Conservation (phyloP, 1,140 invertebrate species). For the Saxidomus purpurata region DNA sequence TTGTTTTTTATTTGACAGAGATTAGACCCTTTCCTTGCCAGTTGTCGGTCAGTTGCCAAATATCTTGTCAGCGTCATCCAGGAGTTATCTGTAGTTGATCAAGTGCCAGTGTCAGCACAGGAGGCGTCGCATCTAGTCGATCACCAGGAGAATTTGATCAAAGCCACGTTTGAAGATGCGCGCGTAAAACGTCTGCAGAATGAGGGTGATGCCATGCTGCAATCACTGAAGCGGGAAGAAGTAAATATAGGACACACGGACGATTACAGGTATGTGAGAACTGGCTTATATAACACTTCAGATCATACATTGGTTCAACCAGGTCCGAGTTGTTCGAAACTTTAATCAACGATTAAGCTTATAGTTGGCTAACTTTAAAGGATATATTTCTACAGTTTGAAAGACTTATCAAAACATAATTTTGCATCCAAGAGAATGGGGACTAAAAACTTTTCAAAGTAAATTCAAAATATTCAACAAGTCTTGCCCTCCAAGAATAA, state of each 20-base stretch:
- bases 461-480: too few species aligned
- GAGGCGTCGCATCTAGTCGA: slow-evolving; percentile 79
- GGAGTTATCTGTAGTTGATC: slow-evolving; percentile 72
- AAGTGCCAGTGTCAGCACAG: slow-evolving; percentile 72
- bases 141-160: slow-evolving; percentile 80
- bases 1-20: slow-evolving; percentile 77
- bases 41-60: slow-evolving; percentile 79
- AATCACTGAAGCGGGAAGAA: slow-evolving; percentile 75
- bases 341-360: too few species aligned
- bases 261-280: slow-evolving; percentile 83
- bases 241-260: slow-evolving; percentile 75
- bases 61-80: slow-evolving; percentile 81
- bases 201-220: slow-evolving; percentile 81
- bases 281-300: too few species aligned
- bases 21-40: slow-evolving; percentile 84
- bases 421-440: too few species aligned
- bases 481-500: too few species aligned
- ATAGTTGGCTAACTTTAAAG: too few species aligned
- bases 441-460: too few species aligned
- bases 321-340: too few species aligned
- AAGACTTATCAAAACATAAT: too few species aligned
- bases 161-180: slow-evolving; percentile 78
- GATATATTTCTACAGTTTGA: too few species aligned
- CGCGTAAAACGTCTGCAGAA: slow-evolving; percentile 79
- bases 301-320: too few species aligned